These are phyloP conservation scores for Zeus faber DNA, from an alignment of 2,113 vertebrate species.

Conservation along the genomic window DNA sequence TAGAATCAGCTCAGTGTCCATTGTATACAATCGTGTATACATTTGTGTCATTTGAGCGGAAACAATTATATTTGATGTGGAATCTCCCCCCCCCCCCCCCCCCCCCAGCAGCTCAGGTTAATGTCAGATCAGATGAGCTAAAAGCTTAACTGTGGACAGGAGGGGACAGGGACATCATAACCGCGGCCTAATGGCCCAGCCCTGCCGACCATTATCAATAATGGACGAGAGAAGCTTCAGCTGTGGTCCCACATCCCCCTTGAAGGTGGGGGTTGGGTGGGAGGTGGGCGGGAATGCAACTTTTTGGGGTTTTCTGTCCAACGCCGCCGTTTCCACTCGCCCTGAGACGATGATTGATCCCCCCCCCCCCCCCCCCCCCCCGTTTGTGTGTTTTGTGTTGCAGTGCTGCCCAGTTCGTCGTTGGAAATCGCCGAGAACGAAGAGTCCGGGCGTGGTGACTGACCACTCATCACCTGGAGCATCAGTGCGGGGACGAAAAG, in stretches of 20 bases:
- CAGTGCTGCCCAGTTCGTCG: conserved; percentile 21
- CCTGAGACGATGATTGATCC: conserved; percentile 37
- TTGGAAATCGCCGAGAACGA: conserved; percentile 52
- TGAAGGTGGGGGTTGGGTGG: background rate
- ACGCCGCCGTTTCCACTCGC: conserved; percentile 27
- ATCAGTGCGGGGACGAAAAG: conserved; percentile 36
- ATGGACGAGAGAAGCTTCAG: conserved; percentile 8
- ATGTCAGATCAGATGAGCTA: background rate
- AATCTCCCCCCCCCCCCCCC: background rate
- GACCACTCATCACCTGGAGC: conserved; percentile 41
- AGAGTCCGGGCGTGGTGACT: conserved; percentile 43
- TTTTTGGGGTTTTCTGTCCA: conserved; percentile 15
- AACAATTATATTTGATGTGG: too few species aligned
- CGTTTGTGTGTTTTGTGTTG: too few species aligned
- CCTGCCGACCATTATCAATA: conserved; percentile 36
- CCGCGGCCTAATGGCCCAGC: conserved; percentile 31
- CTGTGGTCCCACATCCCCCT: background rate
- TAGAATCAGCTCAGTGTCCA: too few species aligned
- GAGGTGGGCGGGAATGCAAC: conserved; percentile 26
- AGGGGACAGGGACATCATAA: background rate
- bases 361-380: conserved; percentile 6
- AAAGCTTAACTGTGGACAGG: background rate
- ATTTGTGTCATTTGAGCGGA: too few species aligned
- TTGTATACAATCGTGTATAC: too few species aligned
- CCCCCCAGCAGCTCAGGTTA: background rate